Evolutionary conservation across 1,140 invertebrate genomes (phyloP).

Genomic region (Vanessa atalanta): DNA sequence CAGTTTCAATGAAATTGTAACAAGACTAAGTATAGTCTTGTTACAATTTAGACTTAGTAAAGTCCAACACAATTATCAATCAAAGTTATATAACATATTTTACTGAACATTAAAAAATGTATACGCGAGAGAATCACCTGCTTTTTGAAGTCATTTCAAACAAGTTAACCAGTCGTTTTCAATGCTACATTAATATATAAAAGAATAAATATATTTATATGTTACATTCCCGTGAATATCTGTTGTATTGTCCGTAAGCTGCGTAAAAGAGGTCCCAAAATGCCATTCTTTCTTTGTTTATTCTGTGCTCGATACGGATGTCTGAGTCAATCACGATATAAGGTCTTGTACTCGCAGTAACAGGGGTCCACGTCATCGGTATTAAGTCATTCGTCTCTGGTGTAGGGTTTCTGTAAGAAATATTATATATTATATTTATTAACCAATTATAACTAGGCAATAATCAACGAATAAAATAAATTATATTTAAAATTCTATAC

Average conservation of each 20-base stretch:
- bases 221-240: conserved; percentile 46
- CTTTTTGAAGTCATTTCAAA: background rate
- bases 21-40: too few species aligned
- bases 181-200: background rate
- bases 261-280: conserved; percentile 72
- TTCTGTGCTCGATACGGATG: conserved; percentile 51
- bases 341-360: conserved; percentile 50
- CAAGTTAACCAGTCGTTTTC: conserved; percentile 7
- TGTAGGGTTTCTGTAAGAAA: conserved; percentile 67
- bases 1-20: too few species aligned
- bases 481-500: conserved; percentile 45
- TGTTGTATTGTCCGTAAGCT: conserved; percentile 56
- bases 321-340: conserved; percentile 61
- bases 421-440: conserved; percentile 21
- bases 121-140: background rate
- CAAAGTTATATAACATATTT: too few species aligned
- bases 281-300: conserved; percentile 63
- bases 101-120: too few species aligned
- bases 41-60: too few species aligned
- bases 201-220: background rate
- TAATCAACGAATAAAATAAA: conserved; percentile 6
- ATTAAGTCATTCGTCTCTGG: conserved; percentile 50
- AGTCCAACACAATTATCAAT: too few species aligned
- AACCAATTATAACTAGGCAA: background rate
- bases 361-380: conserved; percentile 55